Evolutionary conservation across 1,140 invertebrate species (phyloP).

Genomic region (Drosophila orena): DNA sequence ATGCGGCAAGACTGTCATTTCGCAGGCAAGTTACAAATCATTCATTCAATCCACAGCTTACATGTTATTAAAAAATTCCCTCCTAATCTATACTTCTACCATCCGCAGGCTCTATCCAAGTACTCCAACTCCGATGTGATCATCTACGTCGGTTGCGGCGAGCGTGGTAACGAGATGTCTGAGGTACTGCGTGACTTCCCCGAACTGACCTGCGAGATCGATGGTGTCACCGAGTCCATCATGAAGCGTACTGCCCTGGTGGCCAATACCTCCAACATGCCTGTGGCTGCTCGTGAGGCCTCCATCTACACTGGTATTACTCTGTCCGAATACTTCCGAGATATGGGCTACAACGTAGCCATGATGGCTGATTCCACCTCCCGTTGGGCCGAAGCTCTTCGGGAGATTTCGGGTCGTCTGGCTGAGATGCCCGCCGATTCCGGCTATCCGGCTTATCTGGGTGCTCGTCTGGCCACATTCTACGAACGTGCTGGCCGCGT

Average conservation of each 20-base stretch:
- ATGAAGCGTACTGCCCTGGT: conserved; percentile 99
- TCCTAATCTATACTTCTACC: no score
- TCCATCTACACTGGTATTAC: conserved; percentile 99
- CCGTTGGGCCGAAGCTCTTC: conserved; percentile 99
- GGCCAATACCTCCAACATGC: conserved; percentile 99
- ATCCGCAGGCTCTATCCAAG: conserved; percentile 93
- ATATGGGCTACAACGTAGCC: conserved; percentile 99
- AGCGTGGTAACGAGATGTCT: conserved; percentile 95
- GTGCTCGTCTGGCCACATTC: conserved; percentile 98
- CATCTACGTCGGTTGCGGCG: conserved; percentile 99
- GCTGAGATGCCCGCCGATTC: conserved; percentile 99
- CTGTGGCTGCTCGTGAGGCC: conserved; percentile 99
- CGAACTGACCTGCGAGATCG: conserved; percentile 98
- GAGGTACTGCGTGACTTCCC: conserved; percentile 99
- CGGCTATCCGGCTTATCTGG: conserved; percentile 99
- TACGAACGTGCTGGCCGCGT: conserved; percentile 99
- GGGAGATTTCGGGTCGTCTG: conserved; percentile 99
- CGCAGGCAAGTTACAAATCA: conserved; percentile 83
- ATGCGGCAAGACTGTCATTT: conserved; percentile 99
- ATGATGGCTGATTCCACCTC: conserved; percentile 99
- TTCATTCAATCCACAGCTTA: no score
- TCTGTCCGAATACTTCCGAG: conserved; percentile 99
- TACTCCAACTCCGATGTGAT: conserved; percentile 99
- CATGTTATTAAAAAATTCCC: no score
- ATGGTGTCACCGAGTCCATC: conserved; percentile 98